These are phyloP conservation scores for Labeo calbasu DNA, from an alignment of 2,797 vertebrate genomes.

Conservation along the genomic window DNA sequence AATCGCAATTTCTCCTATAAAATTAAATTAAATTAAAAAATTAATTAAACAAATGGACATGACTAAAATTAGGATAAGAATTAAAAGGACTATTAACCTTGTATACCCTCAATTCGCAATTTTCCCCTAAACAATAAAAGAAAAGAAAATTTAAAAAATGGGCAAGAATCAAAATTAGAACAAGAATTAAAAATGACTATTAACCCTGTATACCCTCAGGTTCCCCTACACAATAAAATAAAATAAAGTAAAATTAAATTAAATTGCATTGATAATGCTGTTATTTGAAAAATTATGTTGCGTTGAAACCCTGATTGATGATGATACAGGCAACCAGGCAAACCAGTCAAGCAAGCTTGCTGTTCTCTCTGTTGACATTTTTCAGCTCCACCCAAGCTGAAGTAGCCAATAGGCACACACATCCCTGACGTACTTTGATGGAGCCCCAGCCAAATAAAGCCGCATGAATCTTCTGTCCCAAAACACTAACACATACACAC, in stretches of 20 bases:
- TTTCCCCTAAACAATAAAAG: background rate
- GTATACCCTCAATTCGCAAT: background rate
- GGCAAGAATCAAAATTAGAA: background rate
- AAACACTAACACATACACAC: background rate
- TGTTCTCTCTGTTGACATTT: background rate
- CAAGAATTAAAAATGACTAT: background rate
- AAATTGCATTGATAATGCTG: background rate
- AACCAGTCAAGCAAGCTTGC: slow-evolving; percentile 51
- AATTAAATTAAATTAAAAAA: no score
- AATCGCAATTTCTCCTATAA: no score
- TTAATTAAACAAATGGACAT: no score
- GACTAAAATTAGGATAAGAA: background rate
- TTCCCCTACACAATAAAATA: background rate
- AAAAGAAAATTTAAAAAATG: background rate
- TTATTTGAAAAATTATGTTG: background rate
- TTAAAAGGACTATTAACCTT: background rate
- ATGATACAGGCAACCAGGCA: slow-evolving; percentile 36
- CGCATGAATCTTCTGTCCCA: background rate
- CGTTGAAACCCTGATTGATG: background rate
- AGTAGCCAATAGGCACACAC: slow-evolving; percentile 5
- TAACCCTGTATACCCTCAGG: background rate
- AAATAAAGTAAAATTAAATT: background rate
- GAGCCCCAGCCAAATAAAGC: slow-evolving; percentile 9
- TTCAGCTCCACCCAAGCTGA: slow-evolving; percentile 19
- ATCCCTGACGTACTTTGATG: slow-evolving; percentile 1